phyloP scores from a whole-genome alignment of 2,888 invertebrate genomes.

The Hirtodrosophila histrioides region DNA sequence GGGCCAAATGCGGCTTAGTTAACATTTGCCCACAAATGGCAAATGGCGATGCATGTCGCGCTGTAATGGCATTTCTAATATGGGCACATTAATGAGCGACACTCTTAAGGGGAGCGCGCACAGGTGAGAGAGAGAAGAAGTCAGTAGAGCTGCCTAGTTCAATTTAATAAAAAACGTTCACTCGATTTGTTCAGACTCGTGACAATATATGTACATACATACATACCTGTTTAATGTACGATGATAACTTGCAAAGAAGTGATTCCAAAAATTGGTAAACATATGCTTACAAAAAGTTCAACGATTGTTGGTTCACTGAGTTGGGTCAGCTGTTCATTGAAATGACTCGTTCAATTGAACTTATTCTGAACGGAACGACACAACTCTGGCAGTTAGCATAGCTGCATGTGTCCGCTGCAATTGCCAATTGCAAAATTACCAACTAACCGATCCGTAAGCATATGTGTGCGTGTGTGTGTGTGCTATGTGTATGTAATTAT shows the following conservation, averaged over 20 bases:
- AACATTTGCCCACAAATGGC: conserved; percentile 75
- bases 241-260: too few species aligned
- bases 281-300: too few species aligned
- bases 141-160: neutral
- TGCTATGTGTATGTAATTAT: conserved; percentile 46
- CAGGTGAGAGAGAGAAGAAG: conserved; percentile 45
- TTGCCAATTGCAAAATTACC: conserved; percentile 70
- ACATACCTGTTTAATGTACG: too few species aligned
- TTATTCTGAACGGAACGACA: too few species aligned
- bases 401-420: conserved; percentile 25
- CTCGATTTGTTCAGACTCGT: too few species aligned
- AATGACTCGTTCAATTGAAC: too few species aligned
- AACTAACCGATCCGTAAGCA: conserved; percentile 21
- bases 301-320: too few species aligned
- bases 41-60: conserved; percentile 56
- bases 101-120: conserved; percentile 18
- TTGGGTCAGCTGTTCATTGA: too few species aligned
- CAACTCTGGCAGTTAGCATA: conserved; percentile 9
- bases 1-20: conserved; percentile 48
- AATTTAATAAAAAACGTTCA: too few species aligned
- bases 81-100: conserved; percentile 69
- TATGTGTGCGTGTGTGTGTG: conserved; percentile 6
- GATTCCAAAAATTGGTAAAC: too few species aligned
- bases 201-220: too few species aligned
- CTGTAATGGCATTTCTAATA: conserved; percentile 66